Evolutionary conservation across 2,888 invertebrate genomes (phyloP).

Genomic region (Laothoe populi): DNA sequence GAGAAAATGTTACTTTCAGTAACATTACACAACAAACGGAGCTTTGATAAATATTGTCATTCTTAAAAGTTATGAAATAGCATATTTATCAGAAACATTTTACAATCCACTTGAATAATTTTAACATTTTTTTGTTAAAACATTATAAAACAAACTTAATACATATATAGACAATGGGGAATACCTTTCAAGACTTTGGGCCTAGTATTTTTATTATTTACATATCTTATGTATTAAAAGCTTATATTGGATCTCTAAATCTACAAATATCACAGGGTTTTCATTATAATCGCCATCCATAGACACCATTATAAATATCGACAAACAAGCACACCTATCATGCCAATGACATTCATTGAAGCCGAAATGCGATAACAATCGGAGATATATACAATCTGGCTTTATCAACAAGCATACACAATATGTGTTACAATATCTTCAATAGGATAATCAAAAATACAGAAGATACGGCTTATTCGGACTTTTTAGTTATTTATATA

Average conservation of each 20-base stretch:
- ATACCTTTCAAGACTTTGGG: too few species aligned
- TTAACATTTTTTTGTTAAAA: too few species aligned
- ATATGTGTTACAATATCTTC: conserved; percentile 1
- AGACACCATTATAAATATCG: neutral
- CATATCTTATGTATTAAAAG: neutral
- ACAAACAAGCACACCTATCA: conserved; percentile 4
- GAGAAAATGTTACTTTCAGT: too few species aligned
- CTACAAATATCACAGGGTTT: neutral
- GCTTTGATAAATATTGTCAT: too few species aligned
- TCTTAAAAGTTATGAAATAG: too few species aligned
- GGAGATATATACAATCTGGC: neutral
- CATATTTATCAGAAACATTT: too few species aligned
- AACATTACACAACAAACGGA: too few species aligned
- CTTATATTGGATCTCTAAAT: neutral
- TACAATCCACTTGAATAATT: too few species aligned
- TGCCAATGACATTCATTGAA: conserved; percentile 9
- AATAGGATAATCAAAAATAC: neutral
- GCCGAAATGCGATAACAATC: conserved; percentile 2
- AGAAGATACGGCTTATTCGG: neutral
- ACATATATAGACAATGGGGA: too few species aligned
- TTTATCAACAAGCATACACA: conserved; percentile 6
- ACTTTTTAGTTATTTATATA: neutral
- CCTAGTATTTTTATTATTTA: neutral
- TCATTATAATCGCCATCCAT: neutral
- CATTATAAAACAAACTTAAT: too few species aligned